Conservation (phyloP, 92 coral and sea anemone genomes). For the Umimayanthus kanabou region DNA sequence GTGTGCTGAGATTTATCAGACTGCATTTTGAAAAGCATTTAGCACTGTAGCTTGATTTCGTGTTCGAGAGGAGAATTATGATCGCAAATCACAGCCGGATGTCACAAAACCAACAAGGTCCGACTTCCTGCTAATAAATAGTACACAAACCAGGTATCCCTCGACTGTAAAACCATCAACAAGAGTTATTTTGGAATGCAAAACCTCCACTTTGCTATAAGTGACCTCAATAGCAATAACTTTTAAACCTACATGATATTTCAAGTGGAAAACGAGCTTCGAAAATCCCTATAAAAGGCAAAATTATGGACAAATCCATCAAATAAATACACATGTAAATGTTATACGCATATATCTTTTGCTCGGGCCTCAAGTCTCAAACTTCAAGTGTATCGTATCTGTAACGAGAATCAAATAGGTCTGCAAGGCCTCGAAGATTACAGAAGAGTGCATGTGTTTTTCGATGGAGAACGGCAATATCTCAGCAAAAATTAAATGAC, state of each 20-base stretch:
- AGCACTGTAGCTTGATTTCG: slow-evolving; percentile 7
- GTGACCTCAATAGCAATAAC: slow-evolving; percentile 1
- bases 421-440: background rate
- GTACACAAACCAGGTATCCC: slow-evolving; percentile 10
- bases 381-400: background rate
- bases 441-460: background rate
- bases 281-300: background rate
- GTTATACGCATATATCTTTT: slow-evolving; percentile 1
- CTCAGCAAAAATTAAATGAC: background rate
- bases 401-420: background rate
- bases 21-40: background rate
- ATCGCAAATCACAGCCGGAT: slow-evolving; percentile 38
- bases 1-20: background rate
- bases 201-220: slow-evolving; percentile 2
- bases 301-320: slow-evolving; percentile 32
- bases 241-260: background rate
- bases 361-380: background rate
- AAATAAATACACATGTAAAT: background rate
- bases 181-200: background rate
- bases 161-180: slow-evolving; percentile 21
- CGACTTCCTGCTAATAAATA: slow-evolving; percentile 32
- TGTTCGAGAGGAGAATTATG: background rate
- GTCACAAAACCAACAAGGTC: background rate
- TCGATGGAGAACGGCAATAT: background rate
- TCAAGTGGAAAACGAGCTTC: slow-evolving; percentile 21